Base-by-base conservation (phyloP, 2,888 invertebrate species). In the Platynereis dumerilii region DNA sequence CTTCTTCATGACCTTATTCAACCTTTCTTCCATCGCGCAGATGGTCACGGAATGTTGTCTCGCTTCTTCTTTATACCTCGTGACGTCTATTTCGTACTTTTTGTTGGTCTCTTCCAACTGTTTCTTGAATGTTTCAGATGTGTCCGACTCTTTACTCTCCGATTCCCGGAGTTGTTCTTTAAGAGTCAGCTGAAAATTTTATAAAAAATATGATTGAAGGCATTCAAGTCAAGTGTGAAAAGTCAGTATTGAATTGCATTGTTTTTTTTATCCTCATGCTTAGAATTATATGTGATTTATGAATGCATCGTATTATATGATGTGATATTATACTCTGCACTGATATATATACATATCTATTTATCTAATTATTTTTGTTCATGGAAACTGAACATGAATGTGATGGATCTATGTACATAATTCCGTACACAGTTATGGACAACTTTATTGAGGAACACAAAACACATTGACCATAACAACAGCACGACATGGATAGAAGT, bases 11-110 rank as follows among this genome's bases (percentile, higher is more conserved):
- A 80, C 72, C 65, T 80, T 82, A 54, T 74, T 74, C 27, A 82
- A 65, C 24, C 80, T 70, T 61, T 83, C 83, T 69, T 84, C 83
- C 80, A 83, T 79, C 58, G 80, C 74, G 70, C 80, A 80, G 58
- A 84, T 83, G 29, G 83, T 84, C 22, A 83, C 78, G 2, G 83
- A 79, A 69, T 84, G 83, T 69, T 84, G 83, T 45, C 75, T 77
- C 12, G 80, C 77, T 67, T 83, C 82, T 68, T 84, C 83, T 65
- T 78, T 80, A 69, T 78, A 82, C 17, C 72, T 69, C 29, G 65
- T 62, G 10, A 81, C 60, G 53, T 81, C 78, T 55, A 69, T 69
- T 20, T 78, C 75, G 20, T 60, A 70, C 55, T 74, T 56, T 27
- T 39, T 73, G 54, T 60, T 45, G 24, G 17, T 54, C 28, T 44